These are phyloP conservation scores for Lordiphosa collinella DNA, from an alignment of 1,140 invertebrate species.

Conservation along the genomic window DNA sequence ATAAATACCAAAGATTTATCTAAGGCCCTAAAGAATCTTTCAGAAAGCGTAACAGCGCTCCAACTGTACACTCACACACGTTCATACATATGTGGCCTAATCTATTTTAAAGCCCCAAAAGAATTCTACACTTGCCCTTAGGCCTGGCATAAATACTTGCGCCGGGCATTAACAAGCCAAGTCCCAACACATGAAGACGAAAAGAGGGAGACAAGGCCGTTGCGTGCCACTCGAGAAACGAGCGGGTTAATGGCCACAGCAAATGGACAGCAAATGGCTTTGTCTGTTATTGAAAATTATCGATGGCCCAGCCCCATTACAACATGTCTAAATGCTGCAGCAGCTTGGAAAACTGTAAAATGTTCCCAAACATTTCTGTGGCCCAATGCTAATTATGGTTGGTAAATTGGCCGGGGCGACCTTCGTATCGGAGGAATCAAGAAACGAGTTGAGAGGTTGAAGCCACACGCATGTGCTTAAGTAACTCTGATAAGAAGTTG, in stretches of 20 bases:
- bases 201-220: conserved; percentile 44
- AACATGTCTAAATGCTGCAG: conserved; percentile 35
- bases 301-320: conserved; percentile 42
- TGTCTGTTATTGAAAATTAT: conserved; percentile 58
- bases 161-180: not conserved
- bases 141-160: not conserved
- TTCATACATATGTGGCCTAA: not conserved
- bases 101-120: conserved; percentile 7
- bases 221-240: conserved; percentile 45
- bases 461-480: conserved; percentile 36
- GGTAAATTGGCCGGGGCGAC: conserved; percentile 61
- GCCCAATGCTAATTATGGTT: conserved; percentile 60
- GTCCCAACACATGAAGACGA: too few species aligned
- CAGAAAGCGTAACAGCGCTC: conserved; percentile 2
- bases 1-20: too few species aligned
- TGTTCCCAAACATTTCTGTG: conserved; percentile 40
- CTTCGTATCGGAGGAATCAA: conserved; percentile 29
- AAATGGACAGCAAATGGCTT: conserved; percentile 31
- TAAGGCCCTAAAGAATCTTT: conserved; percentile 14
- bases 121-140: conserved; percentile 2
- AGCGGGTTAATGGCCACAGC: conserved; percentile 53
- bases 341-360: conserved; percentile 59
- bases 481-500: conserved; percentile 50
- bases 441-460: conserved; percentile 24
- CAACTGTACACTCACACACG: conserved; percentile 7